Percentiles rank a stretch among this genome's conserved stretches.
These are phyloP conservation scores for Hypselothyrea guttata DNA, from an alignment of 2,888 invertebrate genomes.

Conservation along the genomic window DNA sequence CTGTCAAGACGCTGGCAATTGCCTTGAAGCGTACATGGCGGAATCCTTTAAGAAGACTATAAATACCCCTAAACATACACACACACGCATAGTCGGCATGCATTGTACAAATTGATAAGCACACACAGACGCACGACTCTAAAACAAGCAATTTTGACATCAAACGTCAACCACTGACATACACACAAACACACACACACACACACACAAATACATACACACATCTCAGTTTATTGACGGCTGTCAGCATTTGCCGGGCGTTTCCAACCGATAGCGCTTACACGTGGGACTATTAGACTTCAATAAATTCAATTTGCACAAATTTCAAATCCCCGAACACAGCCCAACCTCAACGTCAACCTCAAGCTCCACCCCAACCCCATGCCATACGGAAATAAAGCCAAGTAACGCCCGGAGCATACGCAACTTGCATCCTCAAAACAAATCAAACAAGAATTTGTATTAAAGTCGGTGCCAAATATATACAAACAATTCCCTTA, in stretches of 20 bases:
- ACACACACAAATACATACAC: constrained; percentile 20
- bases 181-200: constrained; percentile 10
- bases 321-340: constrained; percentile 65
- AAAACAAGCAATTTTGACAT: constrained; percentile 72
- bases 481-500: constrained; percentile 2
- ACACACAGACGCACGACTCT: constrained; percentile 30
- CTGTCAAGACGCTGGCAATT: constrained; percentile 43
- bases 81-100: constrained; percentile 16
- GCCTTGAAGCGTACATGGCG: constrained; percentile 52
- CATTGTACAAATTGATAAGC: constrained; percentile 58
- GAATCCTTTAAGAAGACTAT: constrained; percentile 74
- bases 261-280: constrained; percentile 41
- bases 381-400: constrained; percentile 24
- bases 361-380: too few species aligned
- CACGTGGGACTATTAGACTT: constrained; percentile 72
- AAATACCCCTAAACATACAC: constrained; percentile 45
- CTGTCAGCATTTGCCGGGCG: constrained; percentile 56
- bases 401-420: constrained; percentile 56
- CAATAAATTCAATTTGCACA: constrained; percentile 77
- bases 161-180: constrained; percentile 62
- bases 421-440: constrained; percentile 68
- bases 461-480: constrained; percentile 38
- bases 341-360: constrained; percentile 13
- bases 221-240: constrained; percentile 36
- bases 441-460: constrained; percentile 67